Evolutionary conservation across 2,797 vertebrate genomes (phyloP).

Genomic region (Phalloptychus januarius): DNA sequence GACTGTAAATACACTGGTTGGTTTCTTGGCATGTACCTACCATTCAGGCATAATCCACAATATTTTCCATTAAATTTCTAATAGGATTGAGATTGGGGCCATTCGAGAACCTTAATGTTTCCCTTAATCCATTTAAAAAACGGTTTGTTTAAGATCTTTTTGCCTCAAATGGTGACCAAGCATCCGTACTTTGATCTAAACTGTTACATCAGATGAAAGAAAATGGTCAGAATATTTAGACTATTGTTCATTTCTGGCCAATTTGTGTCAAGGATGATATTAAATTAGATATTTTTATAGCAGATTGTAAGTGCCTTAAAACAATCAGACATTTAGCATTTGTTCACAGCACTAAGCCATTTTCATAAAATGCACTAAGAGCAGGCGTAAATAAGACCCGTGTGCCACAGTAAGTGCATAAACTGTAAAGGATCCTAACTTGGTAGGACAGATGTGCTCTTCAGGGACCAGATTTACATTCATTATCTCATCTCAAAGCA

Average conservation of each 20-base stretch:
- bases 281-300: not conserved
- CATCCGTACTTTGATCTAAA: not conserved
- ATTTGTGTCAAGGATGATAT: not conserved
- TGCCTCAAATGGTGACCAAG: not conserved
- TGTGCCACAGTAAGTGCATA: conserved; percentile 44
- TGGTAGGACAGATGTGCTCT: conserved; percentile 58
- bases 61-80: not conserved
- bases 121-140: not conserved
- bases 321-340: not conserved
- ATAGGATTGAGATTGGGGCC: not conserved
- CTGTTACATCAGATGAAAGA: not conserved
- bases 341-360: conserved; percentile 25
- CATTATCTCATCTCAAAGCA: conserved; percentile 28
- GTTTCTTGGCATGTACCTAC: not conserved
- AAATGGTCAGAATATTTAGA: not conserved
- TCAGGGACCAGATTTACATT: conserved; percentile 48
- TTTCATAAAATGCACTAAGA: conserved; percentile 21
- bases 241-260: not conserved
- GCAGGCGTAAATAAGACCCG: conserved; percentile 37
- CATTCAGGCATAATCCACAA: not conserved
- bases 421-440: conserved; percentile 55
- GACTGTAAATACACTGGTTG: not conserved
- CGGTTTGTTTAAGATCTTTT: not conserved
- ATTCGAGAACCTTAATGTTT: not conserved
- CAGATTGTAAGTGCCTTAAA: not conserved